Conservation (phyloP, 2,113 vertebrate genomes). For the Gnathonemus longibarbis region DNA sequence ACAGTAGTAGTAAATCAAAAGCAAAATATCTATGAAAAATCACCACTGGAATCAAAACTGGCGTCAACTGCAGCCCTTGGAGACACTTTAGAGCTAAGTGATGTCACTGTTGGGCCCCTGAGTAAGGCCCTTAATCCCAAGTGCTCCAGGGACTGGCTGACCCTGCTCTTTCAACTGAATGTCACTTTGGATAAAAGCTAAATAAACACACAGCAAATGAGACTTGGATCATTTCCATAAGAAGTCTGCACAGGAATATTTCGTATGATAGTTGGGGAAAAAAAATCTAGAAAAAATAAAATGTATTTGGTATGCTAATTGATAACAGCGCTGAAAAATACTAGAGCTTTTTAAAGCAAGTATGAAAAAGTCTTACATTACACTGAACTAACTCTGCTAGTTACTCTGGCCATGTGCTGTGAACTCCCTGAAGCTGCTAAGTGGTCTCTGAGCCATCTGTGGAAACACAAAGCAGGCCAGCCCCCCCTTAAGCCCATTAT, state of each 20-base stretch:
- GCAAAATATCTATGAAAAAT: neutral
- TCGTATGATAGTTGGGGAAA: neutral
- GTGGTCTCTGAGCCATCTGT: neutral
- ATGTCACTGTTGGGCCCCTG: neutral
- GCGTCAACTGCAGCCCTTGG: neutral
- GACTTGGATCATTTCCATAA: neutral
- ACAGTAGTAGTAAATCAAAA: neutral
- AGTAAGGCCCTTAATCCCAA: neutral
- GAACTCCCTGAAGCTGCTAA: neutral
- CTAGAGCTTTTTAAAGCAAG: neutral
- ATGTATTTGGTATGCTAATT: neutral
- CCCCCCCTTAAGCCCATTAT: neutral
- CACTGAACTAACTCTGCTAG: neutral
- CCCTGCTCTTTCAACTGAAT: neutral
- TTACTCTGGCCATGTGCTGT: neutral
- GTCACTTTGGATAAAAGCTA: neutral
- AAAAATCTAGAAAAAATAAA: neutral
- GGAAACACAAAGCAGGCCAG: neutral
- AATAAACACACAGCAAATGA: neutral
- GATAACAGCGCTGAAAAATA: neutral
- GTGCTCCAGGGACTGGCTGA: neutral
- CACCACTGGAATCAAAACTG: neutral
- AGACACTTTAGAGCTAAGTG: neutral
- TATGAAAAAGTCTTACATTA: neutral
- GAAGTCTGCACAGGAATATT: neutral